Evolutionary conservation across 1,140 invertebrate genomes (phyloP).

Genomic region (Zaprionus capensis): DNA sequence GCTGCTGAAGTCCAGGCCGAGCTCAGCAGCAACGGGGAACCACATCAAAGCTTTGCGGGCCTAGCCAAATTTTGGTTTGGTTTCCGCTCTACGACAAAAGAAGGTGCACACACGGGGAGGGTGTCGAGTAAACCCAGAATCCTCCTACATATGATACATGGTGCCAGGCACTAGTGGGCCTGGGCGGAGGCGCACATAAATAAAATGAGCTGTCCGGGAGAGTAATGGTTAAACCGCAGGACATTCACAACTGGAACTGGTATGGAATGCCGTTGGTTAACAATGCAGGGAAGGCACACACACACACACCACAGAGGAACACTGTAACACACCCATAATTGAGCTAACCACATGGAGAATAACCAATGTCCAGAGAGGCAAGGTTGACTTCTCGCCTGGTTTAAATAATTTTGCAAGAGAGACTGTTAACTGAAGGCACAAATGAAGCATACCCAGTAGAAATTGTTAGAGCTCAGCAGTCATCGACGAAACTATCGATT

Average conservation of each 20-base stretch:
- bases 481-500: no score
- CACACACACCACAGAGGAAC: not conserved
- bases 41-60: constrained; percentile 61
- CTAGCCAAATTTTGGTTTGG: constrained; percentile 38
- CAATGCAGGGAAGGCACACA: constrained; percentile 39
- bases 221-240: constrained; percentile 40
- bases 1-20: constrained; percentile 52
- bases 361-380: constrained; percentile 1
- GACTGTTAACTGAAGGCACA: not conserved
- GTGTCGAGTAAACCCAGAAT: constrained; percentile 8
- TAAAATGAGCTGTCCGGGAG: constrained; percentile 47
- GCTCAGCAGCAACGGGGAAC: constrained; percentile 44
- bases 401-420: not conserved
- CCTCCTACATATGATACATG: constrained; percentile 51
- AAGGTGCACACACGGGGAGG: constrained; percentile 58
- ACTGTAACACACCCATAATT: constrained; percentile 46
- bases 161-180: not conserved
- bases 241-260: constrained; percentile 11
- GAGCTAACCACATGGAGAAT: constrained; percentile 33
- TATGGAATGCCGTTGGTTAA: constrained; percentile 29
- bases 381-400: not conserved
- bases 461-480: no score
- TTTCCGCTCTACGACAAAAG: constrained; percentile 23
- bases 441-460: not conserved
- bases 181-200: constrained; percentile 42